Base-by-base conservation (phyloP, 2,797 vertebrate species). In the Sebastes oblongus region DNA sequence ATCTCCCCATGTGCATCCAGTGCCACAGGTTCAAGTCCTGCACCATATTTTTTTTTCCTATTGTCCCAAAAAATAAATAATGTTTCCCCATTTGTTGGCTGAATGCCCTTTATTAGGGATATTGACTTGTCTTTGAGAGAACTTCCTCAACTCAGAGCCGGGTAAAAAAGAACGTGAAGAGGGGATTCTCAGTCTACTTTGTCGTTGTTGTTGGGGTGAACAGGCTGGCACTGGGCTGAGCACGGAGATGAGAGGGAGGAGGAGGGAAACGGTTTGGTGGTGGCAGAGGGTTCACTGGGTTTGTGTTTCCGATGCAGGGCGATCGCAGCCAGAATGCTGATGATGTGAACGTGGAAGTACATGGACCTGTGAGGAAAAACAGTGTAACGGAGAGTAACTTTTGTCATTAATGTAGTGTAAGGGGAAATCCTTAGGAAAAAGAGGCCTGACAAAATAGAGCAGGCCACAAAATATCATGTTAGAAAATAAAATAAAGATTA, bases 331-430 rank as follows among this genome's bases (percentile, higher is more conserved):
- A 99, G 94, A 94, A 98, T 93, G 91, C 97, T 96, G 90, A 97
- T 85, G 90, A 99, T 93, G 91, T 99, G 98, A 88, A 98, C 93
- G 76, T 97, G 96, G 90, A 98, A 99, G 93, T 97, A 99, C 96
- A 99, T 95, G 2, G 98, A 99, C 92, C 98, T 99, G 66, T 61
- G 6, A 22, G 8, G 16, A 24, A 75, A 83, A 32, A 29, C 8
- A 11, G 20, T 42, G 39, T 42, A 14, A 34, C 12, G 3, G 11
- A 81, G 52, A 1, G 7, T 1, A 34, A 62, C 12, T 62, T 72
- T 12, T n/a, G 20, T 27, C 3, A 39, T 22, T 13, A 27, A 65
- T 32, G 27, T 2, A 29, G 22, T 20, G 5, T 25, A 18, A 55
- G 11, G 4, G 50, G 13, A 27, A 34, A 1, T 59, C 1, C 27